phyloP scores from a whole-genome alignment of 1,140 invertebrate species.

The Drosophila sp. region DNA sequence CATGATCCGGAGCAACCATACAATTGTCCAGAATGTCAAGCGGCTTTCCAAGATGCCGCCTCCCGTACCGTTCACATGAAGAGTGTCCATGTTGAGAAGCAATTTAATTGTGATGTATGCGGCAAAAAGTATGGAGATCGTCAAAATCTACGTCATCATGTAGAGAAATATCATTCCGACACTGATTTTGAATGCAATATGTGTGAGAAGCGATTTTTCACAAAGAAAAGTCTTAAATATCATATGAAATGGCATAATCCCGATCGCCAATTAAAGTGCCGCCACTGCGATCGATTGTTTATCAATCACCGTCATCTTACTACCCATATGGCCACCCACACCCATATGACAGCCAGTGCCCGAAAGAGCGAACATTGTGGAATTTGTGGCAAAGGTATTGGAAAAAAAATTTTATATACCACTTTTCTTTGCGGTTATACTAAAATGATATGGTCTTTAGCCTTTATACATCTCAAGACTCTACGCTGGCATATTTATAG shows the following conservation, averaged over 20 bases:
- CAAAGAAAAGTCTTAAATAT: constrained; percentile 75
- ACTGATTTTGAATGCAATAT: constrained; percentile 74
- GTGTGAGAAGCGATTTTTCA: constrained; percentile 75
- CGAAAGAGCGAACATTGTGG: constrained; percentile 70
- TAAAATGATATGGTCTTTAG: constrained; percentile 23
- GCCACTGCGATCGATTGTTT: constrained; percentile 72
- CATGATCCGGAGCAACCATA: constrained; percentile 71
- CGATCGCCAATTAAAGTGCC: constrained; percentile 66
- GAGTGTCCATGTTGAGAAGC: constrained; percentile 65
- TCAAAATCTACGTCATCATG: constrained; percentile 72
- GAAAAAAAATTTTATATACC: background rate
- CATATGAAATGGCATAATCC: constrained; percentile 82
- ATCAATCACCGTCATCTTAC: constrained; percentile 76
- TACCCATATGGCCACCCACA: constrained; percentile 74
- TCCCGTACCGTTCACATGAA: constrained; percentile 77
- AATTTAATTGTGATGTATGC: constrained; percentile 64
- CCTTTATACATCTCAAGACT: constrained; percentile 76
- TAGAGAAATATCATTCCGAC: constrained; percentile 78
- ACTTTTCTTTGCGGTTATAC: background rate
- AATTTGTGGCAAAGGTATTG: constrained; percentile 72
- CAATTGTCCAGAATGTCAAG: constrained; percentile 70
- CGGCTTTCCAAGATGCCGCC: constrained; percentile 72
- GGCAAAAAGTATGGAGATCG: constrained; percentile 79
- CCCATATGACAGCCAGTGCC: constrained; percentile 62
- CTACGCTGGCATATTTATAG: constrained; percentile 77